A percentile compares a stretch with the other conserved stretches of the same genome.
Evolutionary conservation across 2,888 invertebrate genomes (phyloP).

Genomic region (Lithosia quadra): DNA sequence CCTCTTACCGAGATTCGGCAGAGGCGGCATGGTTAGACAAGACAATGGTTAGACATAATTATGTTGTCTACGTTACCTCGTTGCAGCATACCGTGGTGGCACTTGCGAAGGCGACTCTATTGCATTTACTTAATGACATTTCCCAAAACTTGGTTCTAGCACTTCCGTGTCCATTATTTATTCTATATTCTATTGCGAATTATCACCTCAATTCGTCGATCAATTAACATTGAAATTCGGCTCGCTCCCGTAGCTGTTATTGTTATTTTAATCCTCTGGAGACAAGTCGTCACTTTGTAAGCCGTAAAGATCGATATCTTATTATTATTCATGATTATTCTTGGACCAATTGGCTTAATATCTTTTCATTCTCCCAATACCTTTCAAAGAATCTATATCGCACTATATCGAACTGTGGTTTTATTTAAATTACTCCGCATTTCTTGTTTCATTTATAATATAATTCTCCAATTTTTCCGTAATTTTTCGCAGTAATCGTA

Average conservation of each 20-base stretch:
- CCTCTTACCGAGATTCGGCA: too few relatives aligned
- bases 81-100: too few relatives aligned
- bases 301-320: slow-evolving; percentile 33
- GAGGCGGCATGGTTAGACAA: too few relatives aligned
- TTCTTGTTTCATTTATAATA: background rate
- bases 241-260: slow-evolving; percentile 44
- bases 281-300: slow-evolving; percentile 44
- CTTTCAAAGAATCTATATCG: background rate
- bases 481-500: too few relatives aligned
- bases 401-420: background rate
- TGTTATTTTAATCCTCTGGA: slow-evolving; percentile 52
- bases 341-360: slow-evolving; percentile 29
- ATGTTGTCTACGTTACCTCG: too few relatives aligned
- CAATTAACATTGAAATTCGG: slow-evolving; percentile 51
- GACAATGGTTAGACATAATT: too few relatives aligned
- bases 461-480: background rate
- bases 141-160: too few relatives aligned
- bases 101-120: too few relatives aligned
- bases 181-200: slow-evolving; percentile 18
- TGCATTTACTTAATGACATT: too few relatives aligned
- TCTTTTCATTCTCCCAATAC: slow-evolving; percentile 10
- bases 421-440: background rate
- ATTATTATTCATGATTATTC: slow-evolving; percentile 48
- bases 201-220: slow-evolving; percentile 37
- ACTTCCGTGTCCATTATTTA: slow-evolving; percentile 6